Base-by-base conservation (phyloP, 2,797 vertebrate species). In the Aratinga solstitialis region DNA sequence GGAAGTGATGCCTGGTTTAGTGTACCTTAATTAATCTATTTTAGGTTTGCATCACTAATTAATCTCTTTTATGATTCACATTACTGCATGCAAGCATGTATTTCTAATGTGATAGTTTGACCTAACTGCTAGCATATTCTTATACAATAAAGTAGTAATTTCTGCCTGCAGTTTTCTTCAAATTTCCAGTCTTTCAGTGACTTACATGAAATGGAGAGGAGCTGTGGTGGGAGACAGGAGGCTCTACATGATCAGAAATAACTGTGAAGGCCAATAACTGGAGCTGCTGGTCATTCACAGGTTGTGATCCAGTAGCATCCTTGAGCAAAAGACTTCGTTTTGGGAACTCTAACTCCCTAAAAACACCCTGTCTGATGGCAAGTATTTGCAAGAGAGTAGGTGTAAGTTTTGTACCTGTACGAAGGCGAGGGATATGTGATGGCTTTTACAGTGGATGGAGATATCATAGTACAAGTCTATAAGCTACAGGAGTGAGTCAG, bases 21-120 rank as follows among this genome's bases (percentile, higher is more conserved):
- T 85, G 32, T 93, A 72, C 32, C 86, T 88, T 63, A 93, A 88
- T 90, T 88, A 78, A 90, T 91, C 63, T 81, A 79, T 95, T 95
- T 90, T 89, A 79, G 56, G 87, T 93, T 90, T 94, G 78, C 71
- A 77, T 90, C 82, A 38, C 74, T 95, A 95, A 85, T 90, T 89
- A 93, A 91, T 95, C 74, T 91, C 43, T 89, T 93, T 87, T 74
- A 73, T 90, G 84, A 73, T 88, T 93, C 82, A 51, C 32, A 74
- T 75, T 84, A 77, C 27, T 84, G 45, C 66, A 40, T 88, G 40
- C 32, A 82, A 92, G 67, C 71, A 61, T 58, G 5, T 87, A 91
- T 92, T 95, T 87, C 51, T 50, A 65, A 30, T 2, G 7, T 54
- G 75, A 82, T 48, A 43, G 9, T 61, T 97, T 79, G 23, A 84